Percentiles rank a stretch among this genome's conserved stretches.
Evolutionary conservation across 2,797 vertebrate species (phyloP).

Genomic region (Lepidocolaptes lacrymiger): DNA sequence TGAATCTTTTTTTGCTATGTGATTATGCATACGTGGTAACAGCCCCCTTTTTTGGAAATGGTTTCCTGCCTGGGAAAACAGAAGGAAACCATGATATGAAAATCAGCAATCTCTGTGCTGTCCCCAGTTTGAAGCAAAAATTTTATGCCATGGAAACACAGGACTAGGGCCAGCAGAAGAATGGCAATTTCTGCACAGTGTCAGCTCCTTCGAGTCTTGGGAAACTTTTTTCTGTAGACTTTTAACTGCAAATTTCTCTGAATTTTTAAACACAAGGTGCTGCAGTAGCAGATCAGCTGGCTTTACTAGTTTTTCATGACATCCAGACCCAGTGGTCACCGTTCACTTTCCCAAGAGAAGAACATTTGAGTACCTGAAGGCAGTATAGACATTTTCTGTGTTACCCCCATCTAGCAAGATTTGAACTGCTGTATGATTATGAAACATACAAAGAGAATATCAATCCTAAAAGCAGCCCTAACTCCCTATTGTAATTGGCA

Average conservation of each 20-base stretch:
- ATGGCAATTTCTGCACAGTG: neutral
- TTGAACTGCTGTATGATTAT: neutral
- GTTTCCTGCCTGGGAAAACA: conserved; percentile 18
- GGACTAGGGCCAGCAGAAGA: neutral
- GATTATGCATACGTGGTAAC: neutral
- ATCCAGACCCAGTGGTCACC: neutral
- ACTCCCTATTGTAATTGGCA: neutral
- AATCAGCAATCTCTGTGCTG: neutral
- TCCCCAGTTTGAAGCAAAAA: neutral
- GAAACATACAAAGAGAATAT: neutral
- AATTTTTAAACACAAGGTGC: neutral
- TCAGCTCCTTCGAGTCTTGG: neutral
- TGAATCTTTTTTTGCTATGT: conserved; percentile 17
- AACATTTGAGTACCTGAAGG: neutral
- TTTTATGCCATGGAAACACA: neutral
- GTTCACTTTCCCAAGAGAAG: neutral
- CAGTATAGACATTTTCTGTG: neutral
- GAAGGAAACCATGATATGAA: neutral
- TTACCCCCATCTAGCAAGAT: neutral
- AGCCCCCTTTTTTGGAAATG: neutral
- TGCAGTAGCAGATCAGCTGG: neutral
- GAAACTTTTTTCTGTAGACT: neutral
- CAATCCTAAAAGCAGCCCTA: neutral
- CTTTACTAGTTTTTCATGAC: neutral
- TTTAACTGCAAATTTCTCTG: neutral